Percentiles rank a stretch among this genome's conserved stretches.
Evolutionary conservation across 2,888 invertebrate genomes (phyloP).

Genomic region (Synergus laeviventris): DNA sequence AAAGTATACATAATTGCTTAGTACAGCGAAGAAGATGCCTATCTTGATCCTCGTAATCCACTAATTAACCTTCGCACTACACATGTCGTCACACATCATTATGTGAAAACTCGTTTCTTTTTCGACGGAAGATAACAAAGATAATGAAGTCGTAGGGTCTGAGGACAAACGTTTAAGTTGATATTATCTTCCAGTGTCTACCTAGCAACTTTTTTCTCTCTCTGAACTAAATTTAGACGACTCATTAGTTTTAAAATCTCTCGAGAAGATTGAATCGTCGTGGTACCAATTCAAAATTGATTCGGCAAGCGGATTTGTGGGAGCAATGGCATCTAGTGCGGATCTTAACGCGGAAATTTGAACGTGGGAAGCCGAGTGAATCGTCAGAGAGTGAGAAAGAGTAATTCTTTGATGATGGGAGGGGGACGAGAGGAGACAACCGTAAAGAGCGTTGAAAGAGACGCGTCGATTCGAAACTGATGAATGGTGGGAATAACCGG

Average conservation of each 20-base stretch:
- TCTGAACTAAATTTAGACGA: neutral
- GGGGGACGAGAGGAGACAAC: slow-evolving; percentile 32
- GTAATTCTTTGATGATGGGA: neutral
- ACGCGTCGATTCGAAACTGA: slow-evolving; percentile 39
- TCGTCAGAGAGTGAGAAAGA: neutral
- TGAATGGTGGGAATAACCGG: slow-evolving; percentile 43
- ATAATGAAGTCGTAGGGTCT: neutral
- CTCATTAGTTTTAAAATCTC: neutral
- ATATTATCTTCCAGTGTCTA: too few species aligned
- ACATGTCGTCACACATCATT: slow-evolving; percentile 10
- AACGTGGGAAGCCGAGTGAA: slow-evolving; percentile 23
- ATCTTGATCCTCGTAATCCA: slow-evolving; percentile 35
- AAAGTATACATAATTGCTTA: slow-evolving; percentile 19
- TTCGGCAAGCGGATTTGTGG: slow-evolving; percentile 22
- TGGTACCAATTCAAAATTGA: slow-evolving; percentile 9
- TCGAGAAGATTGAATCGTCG: neutral
- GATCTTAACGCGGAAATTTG: slow-evolving; percentile 1
- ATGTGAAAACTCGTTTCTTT: slow-evolving; percentile 5
- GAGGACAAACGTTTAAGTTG: neutral
- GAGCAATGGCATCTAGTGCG: slow-evolving; percentile 1
- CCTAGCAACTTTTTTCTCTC: neutral
- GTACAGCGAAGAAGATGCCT: slow-evolving; percentile 11
- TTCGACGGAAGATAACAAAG: slow-evolving; percentile 7
- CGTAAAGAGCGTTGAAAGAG: slow-evolving; percentile 40
- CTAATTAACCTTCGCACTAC: slow-evolving; percentile 36